Evolutionary conservation across 1,140 invertebrate species (phyloP).

Genomic region (Drosophila albomicans): DNA sequence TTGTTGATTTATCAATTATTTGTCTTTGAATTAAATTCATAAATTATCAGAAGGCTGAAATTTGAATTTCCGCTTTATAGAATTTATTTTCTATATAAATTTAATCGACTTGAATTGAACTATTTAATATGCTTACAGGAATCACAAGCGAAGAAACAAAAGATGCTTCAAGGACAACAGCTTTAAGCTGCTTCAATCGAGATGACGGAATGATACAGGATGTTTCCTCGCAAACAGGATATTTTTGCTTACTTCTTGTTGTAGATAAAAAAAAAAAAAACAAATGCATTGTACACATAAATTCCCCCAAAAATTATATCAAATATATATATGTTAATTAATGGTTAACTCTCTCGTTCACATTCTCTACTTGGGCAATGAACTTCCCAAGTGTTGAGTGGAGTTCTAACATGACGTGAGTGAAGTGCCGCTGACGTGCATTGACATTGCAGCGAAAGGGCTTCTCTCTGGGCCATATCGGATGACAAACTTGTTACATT

Average conservation of each 20-base stretch:
- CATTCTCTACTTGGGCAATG: slow-evolving; percentile 50
- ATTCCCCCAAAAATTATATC: slow-evolving; percentile 12
- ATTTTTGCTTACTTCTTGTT: slow-evolving; percentile 50
- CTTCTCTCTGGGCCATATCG: slow-evolving; percentile 59
- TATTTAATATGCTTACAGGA: slow-evolving; percentile 14
- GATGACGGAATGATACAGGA: slow-evolving; percentile 46
- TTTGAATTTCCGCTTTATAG: too few relatives aligned
- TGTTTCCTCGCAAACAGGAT: background rate
- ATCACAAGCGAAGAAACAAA: slow-evolving; percentile 67
- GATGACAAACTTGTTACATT: slow-evolving; percentile 50
- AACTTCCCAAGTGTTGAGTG: slow-evolving; percentile 49
- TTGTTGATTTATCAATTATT: too few relatives aligned
- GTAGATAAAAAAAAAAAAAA: slow-evolving; percentile 17
- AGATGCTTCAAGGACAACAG: slow-evolving; percentile 63
- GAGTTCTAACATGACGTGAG: background rate
- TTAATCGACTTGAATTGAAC: too few relatives aligned
- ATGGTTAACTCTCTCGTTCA: background rate
- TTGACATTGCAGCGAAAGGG: slow-evolving; percentile 73
- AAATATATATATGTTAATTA: slow-evolving; percentile 42
- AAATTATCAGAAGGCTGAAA: too few relatives aligned
- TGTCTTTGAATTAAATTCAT: too few relatives aligned
- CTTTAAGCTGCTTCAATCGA: slow-evolving; percentile 36
- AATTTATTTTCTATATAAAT: too few relatives aligned
- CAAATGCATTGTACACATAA: too few relatives aligned
- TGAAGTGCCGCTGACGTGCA: slow-evolving; percentile 36